Percentiles rank a stretch among this genome's conserved stretches.
Evolutionary conservation across 2,888 invertebrate genomes (phyloP).

Genomic region (Polydrusus tereticollis): DNA sequence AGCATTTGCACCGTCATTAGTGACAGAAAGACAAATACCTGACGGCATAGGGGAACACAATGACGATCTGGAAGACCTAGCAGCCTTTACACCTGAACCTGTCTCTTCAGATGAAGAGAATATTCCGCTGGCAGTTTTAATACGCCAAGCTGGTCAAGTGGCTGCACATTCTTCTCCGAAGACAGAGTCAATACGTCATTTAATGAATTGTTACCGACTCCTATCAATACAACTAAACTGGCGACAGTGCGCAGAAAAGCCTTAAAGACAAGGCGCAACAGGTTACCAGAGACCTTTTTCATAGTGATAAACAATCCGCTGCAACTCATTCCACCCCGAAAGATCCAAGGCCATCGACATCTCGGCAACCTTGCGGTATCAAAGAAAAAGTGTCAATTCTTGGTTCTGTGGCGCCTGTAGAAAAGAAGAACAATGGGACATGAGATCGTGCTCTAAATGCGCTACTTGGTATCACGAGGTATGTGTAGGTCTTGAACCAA

Average conservation of each 20-base stretch:
- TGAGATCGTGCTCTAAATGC: conserved; percentile 4
- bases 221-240: conserved; percentile 22
- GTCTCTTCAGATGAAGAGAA: conserved; percentile 11
- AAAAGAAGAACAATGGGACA: background rate
- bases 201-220: conserved; percentile 27
- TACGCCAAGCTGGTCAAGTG: background rate
- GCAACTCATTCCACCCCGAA: background rate
- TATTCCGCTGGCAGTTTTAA: conserved; percentile 7
- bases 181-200: conserved; percentile 5
- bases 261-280: conserved; percentile 21
- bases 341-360: background rate
- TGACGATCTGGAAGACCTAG: conserved; percentile 6
- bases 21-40: conserved; percentile 23
- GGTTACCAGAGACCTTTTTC: background rate
- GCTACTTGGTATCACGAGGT: conserved; percentile 18
- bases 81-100: background rate
- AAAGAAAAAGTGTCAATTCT: background rate
- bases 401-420: conserved; percentile 15
- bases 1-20: conserved; percentile 43
- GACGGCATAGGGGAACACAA: no score
- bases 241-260: background rate
- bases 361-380: background rate
- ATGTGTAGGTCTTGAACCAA: conserved; percentile 31
- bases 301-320: background rate
- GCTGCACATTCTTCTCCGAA: background rate